A percentile compares a stretch with the other conserved stretches of the same genome.
These are phyloP conservation scores for Microcebus murinus DNA, from an alignment of 2,113 vertebrate genomes.

Conservation along the genomic window DNA sequence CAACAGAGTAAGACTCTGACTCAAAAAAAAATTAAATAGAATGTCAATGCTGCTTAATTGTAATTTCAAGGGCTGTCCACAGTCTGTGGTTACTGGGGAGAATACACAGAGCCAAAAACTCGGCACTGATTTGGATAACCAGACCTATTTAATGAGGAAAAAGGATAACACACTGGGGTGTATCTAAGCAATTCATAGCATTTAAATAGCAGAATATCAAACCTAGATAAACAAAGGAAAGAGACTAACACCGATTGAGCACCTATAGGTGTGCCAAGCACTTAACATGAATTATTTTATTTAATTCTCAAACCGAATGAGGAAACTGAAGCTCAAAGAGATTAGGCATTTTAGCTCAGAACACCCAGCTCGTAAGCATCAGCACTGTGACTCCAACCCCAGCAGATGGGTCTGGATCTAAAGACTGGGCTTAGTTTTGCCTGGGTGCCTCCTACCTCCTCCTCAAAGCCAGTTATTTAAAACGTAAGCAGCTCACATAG, in stretches of 20 bases:
- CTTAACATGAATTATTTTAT: neutral
- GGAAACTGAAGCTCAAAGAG: neutral
- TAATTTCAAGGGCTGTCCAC: neutral
- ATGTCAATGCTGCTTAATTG: neutral
- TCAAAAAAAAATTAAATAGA: too few relatives aligned
- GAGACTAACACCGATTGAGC: neutral
- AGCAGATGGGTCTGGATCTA: neutral
- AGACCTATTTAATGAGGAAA: neutral
- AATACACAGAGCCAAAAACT: neutral
- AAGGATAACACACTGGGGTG: neutral
- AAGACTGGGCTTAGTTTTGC: neutral
- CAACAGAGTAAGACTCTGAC: too few relatives aligned
- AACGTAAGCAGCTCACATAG: neutral
- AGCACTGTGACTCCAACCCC: neutral
- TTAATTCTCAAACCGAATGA: neutral
- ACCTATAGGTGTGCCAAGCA: neutral
- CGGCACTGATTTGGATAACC: neutral
- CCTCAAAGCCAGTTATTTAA: neutral
- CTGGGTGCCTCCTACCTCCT: neutral
- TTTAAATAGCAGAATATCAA: neutral
- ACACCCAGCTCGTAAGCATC: neutral
- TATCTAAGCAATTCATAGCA: neutral
- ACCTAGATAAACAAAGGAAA: neutral
- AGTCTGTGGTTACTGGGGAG: neutral
- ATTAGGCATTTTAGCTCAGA: neutral